Base-by-base conservation (phyloP, 2,888 invertebrate genomes). In the Stenolophus ochropezus region DNA sequence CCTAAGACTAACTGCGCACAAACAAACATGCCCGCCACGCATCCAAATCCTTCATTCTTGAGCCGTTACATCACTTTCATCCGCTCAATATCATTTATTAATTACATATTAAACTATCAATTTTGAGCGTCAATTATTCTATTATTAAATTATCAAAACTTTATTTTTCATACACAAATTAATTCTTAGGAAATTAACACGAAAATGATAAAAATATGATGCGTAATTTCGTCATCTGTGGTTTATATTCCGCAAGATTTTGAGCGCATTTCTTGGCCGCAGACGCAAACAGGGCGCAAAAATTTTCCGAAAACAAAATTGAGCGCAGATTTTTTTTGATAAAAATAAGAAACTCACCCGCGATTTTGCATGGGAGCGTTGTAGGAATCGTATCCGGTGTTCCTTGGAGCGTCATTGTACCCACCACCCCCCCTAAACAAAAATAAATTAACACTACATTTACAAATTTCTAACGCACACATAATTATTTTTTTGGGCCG, bases 361-460 rank as follows among this genome's bases (percentile, higher is more conserved):
- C 87, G 85, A 80, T 87, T 87, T 82, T 86, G 86, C 61, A 87
- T 82, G 58, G 87, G 86, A 25, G 87, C 86, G 83, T 87, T 87
- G 25, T 86, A 86, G 42, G 86, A 83, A 71, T 88, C 88, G 56
- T 88, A 88, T 18, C 85, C 61, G 1, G 49, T 8, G 25, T 75
- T 75, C n/a, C 81, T 42, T 6, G 74, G 25, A 5, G 56, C 11
- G 6, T 56, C 79, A 18, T 81, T 81, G 49, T 83, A 84, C 20
- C 83, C 84, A 18, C 83, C 84, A 8, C 69, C 81, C 5, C 83
- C 83, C 78, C 82, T 83, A 58, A 79, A 65, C n/a, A n/a, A n/a
- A n/a, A n/a, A n/a, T n/a, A n/a, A n/a, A n/a, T n/a, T n/a, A n/a
- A n/a, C n/a, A n/a, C n/a, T n/a, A n/a, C n/a, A n/a, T n/a, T n/a